Conservation (phyloP, 2,113 vertebrate genomes). For the Trematomus loennbergii region DNA sequence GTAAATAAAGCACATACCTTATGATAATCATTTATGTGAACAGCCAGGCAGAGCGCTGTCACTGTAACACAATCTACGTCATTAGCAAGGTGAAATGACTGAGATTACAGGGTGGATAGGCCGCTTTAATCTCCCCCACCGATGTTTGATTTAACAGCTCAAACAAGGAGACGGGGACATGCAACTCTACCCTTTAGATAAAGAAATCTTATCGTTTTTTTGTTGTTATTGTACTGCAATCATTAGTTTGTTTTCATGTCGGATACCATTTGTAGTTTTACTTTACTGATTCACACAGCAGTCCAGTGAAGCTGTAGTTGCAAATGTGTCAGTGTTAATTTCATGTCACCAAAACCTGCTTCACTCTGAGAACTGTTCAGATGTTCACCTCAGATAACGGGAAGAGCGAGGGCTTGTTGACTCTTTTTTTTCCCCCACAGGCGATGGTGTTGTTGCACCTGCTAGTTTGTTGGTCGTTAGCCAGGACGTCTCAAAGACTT, state of each 20-base stretch:
- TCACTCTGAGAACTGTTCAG: neutral
- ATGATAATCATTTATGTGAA: constrained; percentile 51
- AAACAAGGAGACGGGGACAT: constrained; percentile 33
- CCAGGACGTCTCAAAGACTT: constrained; percentile 8
- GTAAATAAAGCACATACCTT: constrained; percentile 55
- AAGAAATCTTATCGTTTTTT: constrained; percentile 9
- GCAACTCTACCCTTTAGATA: constrained; percentile 21
- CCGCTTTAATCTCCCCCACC: constrained; percentile 42
- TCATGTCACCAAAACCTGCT: neutral
- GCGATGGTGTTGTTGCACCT: constrained; percentile 61
- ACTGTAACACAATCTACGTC: constrained; percentile 50
- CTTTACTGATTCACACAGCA: neutral
- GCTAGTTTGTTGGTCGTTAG: constrained; percentile 43
- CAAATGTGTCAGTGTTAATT: neutral
- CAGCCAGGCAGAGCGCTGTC: constrained; percentile 46
- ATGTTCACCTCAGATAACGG: neutral
- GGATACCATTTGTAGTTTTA: neutral
- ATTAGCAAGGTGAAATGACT: constrained; percentile 56
- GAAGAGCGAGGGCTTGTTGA: constrained; percentile 18
- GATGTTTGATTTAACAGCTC: constrained; percentile 48
- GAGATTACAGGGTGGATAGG: constrained; percentile 51
- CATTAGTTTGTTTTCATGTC: neutral
- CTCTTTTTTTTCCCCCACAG: constrained; percentile 7
- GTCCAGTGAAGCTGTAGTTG: neutral
- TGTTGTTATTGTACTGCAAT: neutral